phyloP scores from a whole-genome alignment of 2,797 vertebrate species.

The Crossoptilon crossoptilon region DNA sequence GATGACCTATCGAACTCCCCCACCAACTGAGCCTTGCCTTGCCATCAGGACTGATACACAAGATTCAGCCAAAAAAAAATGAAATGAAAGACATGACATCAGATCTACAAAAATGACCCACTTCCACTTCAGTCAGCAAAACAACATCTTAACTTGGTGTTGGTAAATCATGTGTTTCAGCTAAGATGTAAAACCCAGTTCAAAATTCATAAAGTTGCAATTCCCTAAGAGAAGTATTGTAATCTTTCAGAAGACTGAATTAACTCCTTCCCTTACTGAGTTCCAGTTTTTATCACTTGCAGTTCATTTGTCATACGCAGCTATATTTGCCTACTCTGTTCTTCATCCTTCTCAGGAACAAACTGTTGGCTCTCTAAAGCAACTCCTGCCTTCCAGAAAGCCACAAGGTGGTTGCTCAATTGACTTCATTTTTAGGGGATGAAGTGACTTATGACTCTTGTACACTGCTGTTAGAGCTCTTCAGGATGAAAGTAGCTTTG shows the following conservation, averaged over 20 bases:
- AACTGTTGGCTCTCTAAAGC: neutral
- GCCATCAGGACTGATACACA: neutral
- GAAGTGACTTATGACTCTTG: neutral
- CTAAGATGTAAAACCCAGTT: neutral
- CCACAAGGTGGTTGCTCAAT: neutral
- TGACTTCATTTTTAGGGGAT: neutral
- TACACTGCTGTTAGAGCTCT: neutral
- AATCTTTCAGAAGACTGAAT: neutral
- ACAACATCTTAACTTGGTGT: neutral
- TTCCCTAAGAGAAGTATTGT: neutral
- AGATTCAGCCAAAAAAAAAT: neutral
- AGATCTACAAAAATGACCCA: neutral
- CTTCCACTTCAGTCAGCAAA: neutral
- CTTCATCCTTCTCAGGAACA: neutral
- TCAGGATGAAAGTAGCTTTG: neutral
- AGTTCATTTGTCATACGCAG: neutral
- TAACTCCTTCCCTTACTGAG: neutral
- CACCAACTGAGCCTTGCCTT: neutral
- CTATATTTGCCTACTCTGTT: neutral
- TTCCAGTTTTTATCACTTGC: neutral
- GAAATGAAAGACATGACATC: neutral
- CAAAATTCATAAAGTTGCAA: neutral
- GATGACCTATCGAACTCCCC: neutral
- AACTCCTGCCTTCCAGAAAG: neutral
- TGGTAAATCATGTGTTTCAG: neutral